Base-by-base conservation (phyloP, 2,797 vertebrate species). In the Gymnoscopelus microlampas region DNA sequence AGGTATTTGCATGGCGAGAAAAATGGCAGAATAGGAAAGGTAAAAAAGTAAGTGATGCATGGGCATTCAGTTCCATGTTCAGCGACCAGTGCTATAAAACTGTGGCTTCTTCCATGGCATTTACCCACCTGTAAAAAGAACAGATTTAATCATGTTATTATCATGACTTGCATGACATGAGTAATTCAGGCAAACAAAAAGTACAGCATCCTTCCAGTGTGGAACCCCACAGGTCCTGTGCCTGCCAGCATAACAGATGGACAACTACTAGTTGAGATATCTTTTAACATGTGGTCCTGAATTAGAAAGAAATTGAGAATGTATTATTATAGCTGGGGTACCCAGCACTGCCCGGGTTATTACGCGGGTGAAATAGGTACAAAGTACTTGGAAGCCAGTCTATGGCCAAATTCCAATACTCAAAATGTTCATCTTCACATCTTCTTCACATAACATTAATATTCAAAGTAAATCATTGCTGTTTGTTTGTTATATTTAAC, bases 101-200 rank as follows among this genome's bases (percentile, higher is more conserved):
- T 3, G 97, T 97, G 63, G 98, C 98, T 78, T 97, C 95, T 88
- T 97, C 96, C 96, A 99, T 98, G 86, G 96, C 97, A 79, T 96
- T 92, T 66, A 95, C 95, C 98, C 98, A 99, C 87, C 98, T 99
- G 88, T 39, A 66, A 68, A 82, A 87, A 56, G 51, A 87, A 69
- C 82, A 89, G 13, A 70, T 71, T 73, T 53, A 70, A 64, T 35
- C 8, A 44, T 44, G 9, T 44, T 44, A 44, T 44, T 44, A 47
- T 13, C 35, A 68, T 24, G 2, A 35, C 15, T 14, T 47, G 39
- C 53, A 71, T 49, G 48, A 61, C 29, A 53, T 29, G 4, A 70
- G 3, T 26, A 4, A 55, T 54, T 64, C 26, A 59, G 13, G 19
- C 24, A 58, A 39, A 29, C 7, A 39, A n/a, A 10, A n/a, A 57